These are phyloP conservation scores for Agonopterix heracliana DNA, from an alignment of 2,888 invertebrate genomes.

Conservation along the genomic window DNA sequence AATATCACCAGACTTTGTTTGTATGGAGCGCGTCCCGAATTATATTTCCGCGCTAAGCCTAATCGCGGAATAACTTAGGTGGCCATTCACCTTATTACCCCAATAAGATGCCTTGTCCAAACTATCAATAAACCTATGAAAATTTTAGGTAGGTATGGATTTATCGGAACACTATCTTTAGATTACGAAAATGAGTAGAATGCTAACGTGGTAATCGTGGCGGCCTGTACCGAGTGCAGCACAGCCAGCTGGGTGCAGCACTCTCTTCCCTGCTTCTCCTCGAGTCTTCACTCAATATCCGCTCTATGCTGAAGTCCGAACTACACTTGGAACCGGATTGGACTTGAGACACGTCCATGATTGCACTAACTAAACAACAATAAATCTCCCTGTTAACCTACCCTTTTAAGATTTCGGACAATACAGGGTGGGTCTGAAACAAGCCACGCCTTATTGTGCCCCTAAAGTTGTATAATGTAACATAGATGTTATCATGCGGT, in stretches of 20 bases:
- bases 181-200: no score
- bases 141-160: no score
- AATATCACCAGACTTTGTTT: no score
- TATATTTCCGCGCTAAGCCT: no score
- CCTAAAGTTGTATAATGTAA: conserved; percentile 21
- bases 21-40: no score
- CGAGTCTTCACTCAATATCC: conserved; percentile 71
- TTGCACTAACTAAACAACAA: conserved; percentile 19
- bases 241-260: conserved; percentile 76
- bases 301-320: conserved; percentile 78
- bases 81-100: no score
- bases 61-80: no score
- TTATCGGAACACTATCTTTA: no score
- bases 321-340: conserved; percentile 49
- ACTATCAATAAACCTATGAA: no score
- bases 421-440: conserved; percentile 24
- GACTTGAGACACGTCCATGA: conserved; percentile 50
- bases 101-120: no score
- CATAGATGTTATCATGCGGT: conserved; percentile 46
- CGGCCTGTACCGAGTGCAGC: conserved; percentile 83
- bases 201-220: conserved; percentile 81
- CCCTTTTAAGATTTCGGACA: conserved; percentile 7
- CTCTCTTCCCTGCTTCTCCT: conserved; percentile 23
- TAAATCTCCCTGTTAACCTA: conserved; percentile 12
- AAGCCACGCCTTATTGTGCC: conserved; percentile 37